Percentiles rank a stretch among this genome's conserved stretches.
phyloP scores from a whole-genome alignment of 1,140 invertebrate genomes.

The Thalassaphorura encarpata region DNA sequence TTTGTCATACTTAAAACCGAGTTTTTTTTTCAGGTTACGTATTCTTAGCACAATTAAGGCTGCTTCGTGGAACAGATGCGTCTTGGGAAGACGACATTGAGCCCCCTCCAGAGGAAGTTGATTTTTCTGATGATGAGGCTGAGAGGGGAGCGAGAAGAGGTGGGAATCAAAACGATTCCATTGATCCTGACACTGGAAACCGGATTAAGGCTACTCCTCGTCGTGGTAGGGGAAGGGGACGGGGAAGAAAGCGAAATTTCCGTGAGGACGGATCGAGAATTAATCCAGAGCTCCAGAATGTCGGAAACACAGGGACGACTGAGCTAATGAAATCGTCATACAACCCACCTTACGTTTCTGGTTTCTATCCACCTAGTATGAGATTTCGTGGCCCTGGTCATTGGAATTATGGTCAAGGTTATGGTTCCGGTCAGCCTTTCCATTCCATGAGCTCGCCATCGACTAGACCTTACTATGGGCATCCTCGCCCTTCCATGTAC shows the following conservation, averaged over 20 bases:
- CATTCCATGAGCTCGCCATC: no score
- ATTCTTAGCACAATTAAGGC: slow-evolving; percentile 24
- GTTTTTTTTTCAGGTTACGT: slow-evolving; percentile 25
- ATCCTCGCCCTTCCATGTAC: background rate
- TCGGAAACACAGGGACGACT: no score
- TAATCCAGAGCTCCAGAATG: no score
- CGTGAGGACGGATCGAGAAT: background rate
- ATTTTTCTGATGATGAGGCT: slow-evolving; percentile 83
- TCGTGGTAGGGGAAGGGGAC: no score
- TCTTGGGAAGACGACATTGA: slow-evolving; percentile 75
- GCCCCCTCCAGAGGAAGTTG: slow-evolving; percentile 55
- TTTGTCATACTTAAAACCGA: background rate
- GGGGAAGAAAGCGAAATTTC: background rate
- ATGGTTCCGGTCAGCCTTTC: no score
- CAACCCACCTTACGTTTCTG: no score
- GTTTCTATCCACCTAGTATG: no score
- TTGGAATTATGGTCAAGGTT: no score
- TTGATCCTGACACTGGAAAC: background rate
- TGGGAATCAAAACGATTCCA: background rate
- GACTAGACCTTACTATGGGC: no score
- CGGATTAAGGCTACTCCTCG: background rate
- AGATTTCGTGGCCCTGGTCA: no score
- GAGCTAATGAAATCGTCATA: no score
- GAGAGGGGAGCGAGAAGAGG: slow-evolving; percentile 46
- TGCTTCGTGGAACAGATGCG: slow-evolving; percentile 63